Evolutionary conservation across 2,888 invertebrate genomes (phyloP), one percentile per base, ranked within the genome.

Genomic region (Drosophila nr. perissopoda): DNA sequence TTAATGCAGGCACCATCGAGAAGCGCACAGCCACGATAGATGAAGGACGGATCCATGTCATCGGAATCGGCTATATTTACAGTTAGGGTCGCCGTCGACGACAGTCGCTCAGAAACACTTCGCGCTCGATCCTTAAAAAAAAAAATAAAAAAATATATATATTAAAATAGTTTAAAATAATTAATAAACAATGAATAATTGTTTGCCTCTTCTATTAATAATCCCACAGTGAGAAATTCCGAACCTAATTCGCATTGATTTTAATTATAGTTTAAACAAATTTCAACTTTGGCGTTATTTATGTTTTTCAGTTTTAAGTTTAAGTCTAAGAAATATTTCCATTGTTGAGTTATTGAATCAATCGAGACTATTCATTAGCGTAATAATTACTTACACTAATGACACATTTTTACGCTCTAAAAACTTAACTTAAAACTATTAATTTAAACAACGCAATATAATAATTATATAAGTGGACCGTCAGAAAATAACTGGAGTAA

Each of bases 31-130:
- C 97, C 97, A 36, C 97, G 96, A 93, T 98, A 98, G 73, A 97
- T 96, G 91, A 98, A 98, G 1, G 97, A 97, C 0, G 98, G 98
- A 91, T 97, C 97, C 91, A 97, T 96, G 91, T 98, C 98, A 90
- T 98, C 98, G 54, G 97, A 98, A 88, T 98, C 98, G 85, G 96
- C 95, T 16, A 98, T 95, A 87, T 96, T 96, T 4, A 98, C 96
- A 0, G 96, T 97, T 71, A 98, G 93, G 0, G 97, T 98, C 1
- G 98, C 96, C 29, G 97, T 97, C 21, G 97, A 96, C 0, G 98
- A 96, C 65, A 97, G 94, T 57, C 97, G 95, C 87, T 96, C 95
- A 21, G 95, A 95, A 36, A 95, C 94, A 90, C 97, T 97, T 80
- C 96, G 95, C 4, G 98, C 97, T 85, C 97, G 96, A 93, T 98